Evolutionary conservation across 1,140 invertebrate genomes (phyloP).

Genomic region (Drosophila pseudoananassae): DNA sequence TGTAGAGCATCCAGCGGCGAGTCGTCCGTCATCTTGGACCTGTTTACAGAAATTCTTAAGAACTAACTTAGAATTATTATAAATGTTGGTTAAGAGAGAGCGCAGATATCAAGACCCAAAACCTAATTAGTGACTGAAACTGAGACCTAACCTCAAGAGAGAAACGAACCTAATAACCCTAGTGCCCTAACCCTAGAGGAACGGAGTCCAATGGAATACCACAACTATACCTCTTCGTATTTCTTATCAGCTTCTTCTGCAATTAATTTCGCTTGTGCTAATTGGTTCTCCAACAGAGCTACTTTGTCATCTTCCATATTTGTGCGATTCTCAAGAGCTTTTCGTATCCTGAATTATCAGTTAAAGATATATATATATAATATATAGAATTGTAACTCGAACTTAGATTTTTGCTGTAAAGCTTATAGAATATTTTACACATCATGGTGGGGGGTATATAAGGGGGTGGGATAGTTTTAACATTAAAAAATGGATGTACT

Average conservation of each 20-base stretch:
- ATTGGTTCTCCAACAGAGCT: constrained; percentile 95
- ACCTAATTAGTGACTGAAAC: constrained; percentile 68
- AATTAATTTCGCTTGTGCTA: constrained; percentile 98
- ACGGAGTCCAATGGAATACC: constrained; percentile 41
- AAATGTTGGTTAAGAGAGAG: constrained; percentile 52
- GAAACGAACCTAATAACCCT: constrained; percentile 74
- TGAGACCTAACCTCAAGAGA: constrained; percentile 74
- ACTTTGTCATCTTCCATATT: constrained; percentile 99
- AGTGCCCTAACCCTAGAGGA: constrained; percentile 70
- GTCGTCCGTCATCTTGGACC: constrained; percentile 68
- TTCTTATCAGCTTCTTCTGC: constrained; percentile 99
- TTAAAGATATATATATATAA: constrained; percentile 22
- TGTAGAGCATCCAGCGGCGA: constrained; percentile 37
- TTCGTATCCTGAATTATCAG: constrained; percentile 93
- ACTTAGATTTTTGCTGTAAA: constrained; percentile 59
- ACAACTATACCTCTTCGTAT: constrained; percentile 96
- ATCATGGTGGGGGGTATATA: constrained; percentile 22
- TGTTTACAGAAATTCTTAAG: constrained; percentile 43
- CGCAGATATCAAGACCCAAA: constrained; percentile 66
- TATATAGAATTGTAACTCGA: constrained; percentile 64
- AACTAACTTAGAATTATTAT: constrained; percentile 40
- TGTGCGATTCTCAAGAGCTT: constrained; percentile 98
- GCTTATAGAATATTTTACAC: constrained; percentile 56
- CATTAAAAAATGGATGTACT: constrained; percentile 80
- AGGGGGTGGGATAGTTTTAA: constrained; percentile 16